Evolutionary conservation across 1,140 invertebrate species (phyloP).

Genomic region (Choristoneura fumiferana): DNA sequence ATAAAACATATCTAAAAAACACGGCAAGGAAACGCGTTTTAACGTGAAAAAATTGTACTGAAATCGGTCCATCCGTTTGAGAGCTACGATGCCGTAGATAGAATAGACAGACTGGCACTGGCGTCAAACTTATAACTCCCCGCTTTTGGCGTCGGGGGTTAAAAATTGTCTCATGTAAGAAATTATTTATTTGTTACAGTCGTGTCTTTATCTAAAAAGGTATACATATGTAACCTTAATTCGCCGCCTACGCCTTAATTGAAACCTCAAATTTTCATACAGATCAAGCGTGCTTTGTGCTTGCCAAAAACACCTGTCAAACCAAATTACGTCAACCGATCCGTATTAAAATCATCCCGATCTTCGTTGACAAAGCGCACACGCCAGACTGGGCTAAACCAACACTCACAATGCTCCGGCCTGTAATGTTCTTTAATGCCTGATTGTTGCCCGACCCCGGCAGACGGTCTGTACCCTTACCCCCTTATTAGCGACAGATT

Average conservation of each 20-base stretch:
- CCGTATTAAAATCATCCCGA: slow-evolving; percentile 54
- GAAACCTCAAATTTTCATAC: slow-evolving; percentile 13
- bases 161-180: too few species aligned
- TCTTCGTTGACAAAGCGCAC: slow-evolving; percentile 49
- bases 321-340: slow-evolving; percentile 47
- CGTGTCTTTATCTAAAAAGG: too few species aligned
- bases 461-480: slow-evolving; percentile 59
- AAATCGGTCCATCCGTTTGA: too few species aligned
- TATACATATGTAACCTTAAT: too few species aligned
- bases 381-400: slow-evolving; percentile 59
- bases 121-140: too few species aligned
- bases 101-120: too few species aligned
- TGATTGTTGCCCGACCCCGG: slow-evolving; percentile 48
- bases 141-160: too few species aligned
- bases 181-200: too few species aligned
- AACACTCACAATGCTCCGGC: slow-evolving; percentile 48
- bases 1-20: too few species aligned
- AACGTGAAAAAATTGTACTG: too few species aligned
- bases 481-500: slow-evolving; percentile 70
- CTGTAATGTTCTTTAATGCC: slow-evolving; percentile 56
- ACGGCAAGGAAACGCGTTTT: too few species aligned
- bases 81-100: too few species aligned
- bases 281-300: slow-evolving; percentile 14
- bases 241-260: neutral
- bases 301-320: slow-evolving; percentile 54